phyloP scores from a whole-genome alignment of 1,140 invertebrate species.

The Rhysida immarginata region DNA sequence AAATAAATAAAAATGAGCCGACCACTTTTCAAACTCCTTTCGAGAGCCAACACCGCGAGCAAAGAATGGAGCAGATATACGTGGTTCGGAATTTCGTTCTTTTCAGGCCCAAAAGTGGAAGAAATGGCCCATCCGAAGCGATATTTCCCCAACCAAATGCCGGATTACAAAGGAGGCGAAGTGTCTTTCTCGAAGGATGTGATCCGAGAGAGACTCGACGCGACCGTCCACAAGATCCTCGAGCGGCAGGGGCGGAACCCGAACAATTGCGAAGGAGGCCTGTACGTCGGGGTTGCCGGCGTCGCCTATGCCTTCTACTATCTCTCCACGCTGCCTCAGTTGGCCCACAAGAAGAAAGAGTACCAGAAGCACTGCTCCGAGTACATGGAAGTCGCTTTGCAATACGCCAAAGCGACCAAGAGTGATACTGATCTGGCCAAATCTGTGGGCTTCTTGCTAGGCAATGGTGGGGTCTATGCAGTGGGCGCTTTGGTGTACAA shows the following conservation, averaged over 20 bases:
- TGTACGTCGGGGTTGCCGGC: slow-evolving; percentile 35
- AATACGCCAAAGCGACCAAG: slow-evolving; percentile 15
- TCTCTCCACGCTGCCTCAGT: slow-evolving; percentile 21
- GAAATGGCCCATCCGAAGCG: slow-evolving; percentile 10
- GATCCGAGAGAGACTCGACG: slow-evolving; percentile 18
- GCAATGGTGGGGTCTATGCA: slow-evolving; percentile 30
- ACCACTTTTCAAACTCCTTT: no score
- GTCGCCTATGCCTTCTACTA: slow-evolving; percentile 34
- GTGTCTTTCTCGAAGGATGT: slow-evolving; percentile 16
- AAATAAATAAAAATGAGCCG: no score
- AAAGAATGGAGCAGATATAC: no score
- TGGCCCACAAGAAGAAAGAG: slow-evolving; percentile 20
- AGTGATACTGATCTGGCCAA: slow-evolving; percentile 13
- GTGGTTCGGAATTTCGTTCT: no score
- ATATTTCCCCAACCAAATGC: slow-evolving; percentile 26
- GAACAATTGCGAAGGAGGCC: slow-evolving; percentile 30
- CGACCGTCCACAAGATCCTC: slow-evolving; percentile 12
- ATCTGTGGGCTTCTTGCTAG: slow-evolving; percentile 30
- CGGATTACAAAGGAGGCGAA: slow-evolving; percentile 20
- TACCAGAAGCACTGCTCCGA: slow-evolving; percentile 23
- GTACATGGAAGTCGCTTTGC: slow-evolving; percentile 23
- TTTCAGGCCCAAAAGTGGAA: no score
- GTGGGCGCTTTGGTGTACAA: neutral
- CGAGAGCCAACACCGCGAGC: no score
- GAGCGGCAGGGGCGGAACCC: slow-evolving; percentile 16